These are phyloP conservation scores for Rugalucina vietnamica DNA, from an alignment of 2,888 invertebrate genomes.

Conservation along the genomic window DNA sequence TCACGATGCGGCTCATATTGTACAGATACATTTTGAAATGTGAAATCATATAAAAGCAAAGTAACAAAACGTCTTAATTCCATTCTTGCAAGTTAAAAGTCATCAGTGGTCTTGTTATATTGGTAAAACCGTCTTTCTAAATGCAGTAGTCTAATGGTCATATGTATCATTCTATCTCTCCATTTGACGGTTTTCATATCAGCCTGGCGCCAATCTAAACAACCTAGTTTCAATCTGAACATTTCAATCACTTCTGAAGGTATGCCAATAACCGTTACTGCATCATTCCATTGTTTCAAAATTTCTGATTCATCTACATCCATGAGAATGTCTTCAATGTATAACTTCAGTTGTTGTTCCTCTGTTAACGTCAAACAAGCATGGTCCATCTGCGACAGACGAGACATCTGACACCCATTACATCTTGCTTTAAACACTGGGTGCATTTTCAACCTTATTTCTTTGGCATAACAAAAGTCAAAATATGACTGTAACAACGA, in stretches of 20 bases:
- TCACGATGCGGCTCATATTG: no score
- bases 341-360: slow-evolving; percentile 31
- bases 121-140: slow-evolving; percentile 29
- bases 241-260: slow-evolving; percentile 7
- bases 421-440: slow-evolving; percentile 37
- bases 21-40: no score
- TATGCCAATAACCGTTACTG: slow-evolving; percentile 11
- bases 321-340: slow-evolving; percentile 45
- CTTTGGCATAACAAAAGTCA: slow-evolving; percentile 46
- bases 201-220: slow-evolving; percentile 37
- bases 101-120: no score
- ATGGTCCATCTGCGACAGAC: slow-evolving; percentile 43
- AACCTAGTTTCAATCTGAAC: slow-evolving; percentile 43
- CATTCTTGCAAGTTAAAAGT: no score
- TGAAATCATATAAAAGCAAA: no score
- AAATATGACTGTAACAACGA: slow-evolving; percentile 47
- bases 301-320: slow-evolving; percentile 33
- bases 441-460: slow-evolving; percentile 29
- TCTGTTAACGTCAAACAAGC: slow-evolving; percentile 27
- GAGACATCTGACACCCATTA: slow-evolving; percentile 24
- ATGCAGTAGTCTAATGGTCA: slow-evolving; percentile 26
- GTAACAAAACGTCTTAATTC: no score
- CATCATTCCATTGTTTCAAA: slow-evolving; percentile 32
- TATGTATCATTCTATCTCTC: slow-evolving; percentile 35
- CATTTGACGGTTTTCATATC: slow-evolving; percentile 38